Base-by-base conservation (phyloP, 1,140 invertebrate species). In the Venturia canescens region DNA sequence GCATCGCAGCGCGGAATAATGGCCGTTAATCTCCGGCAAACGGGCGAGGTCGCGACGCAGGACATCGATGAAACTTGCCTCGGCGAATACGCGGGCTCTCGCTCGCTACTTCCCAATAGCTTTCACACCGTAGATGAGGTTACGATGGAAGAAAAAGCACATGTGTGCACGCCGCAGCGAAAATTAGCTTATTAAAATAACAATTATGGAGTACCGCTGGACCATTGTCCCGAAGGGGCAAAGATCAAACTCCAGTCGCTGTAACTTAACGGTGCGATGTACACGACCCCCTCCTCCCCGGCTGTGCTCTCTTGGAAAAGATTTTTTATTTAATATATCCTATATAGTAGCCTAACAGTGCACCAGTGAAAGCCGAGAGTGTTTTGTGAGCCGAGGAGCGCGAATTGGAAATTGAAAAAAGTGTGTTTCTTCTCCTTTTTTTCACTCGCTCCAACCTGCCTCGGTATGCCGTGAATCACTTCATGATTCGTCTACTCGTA, bases 101-200 rank as follows among this genome's bases (percentile, higher is more conserved):
- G 31, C 3, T 34, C 31, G 3, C 3, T 34, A 3, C 31, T 34
- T 34, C 3, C 31, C 31, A 34, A 34, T 34, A 7, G 31, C 31
- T 34, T 34, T 34, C 31, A 34, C 31, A 34, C 31, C 31, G 31
- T 34, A 34, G 31, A 34, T 69, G 66, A 34, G 21, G 66, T 27
- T 29, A 16, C 7, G 4, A n/a, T 15, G 70, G 50, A 7, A 50
- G 50, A 7, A 50, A 38, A 27, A 74, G 23, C 70, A 38, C 38
- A 27, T 21, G n/a, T 74, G 15, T 9, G 70, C 70, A 48, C 44
- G 83, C 83, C 13, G 83, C 82, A 77, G 84, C 85, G 87, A 87
- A 88, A 87, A 89, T 89, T 88, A 86, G 87, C 88, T 89, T 89
- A 89, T 89, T 89, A 89, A 88, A 89, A 88, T 88, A 88, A 89